Base-by-base conservation (phyloP, 2,797 vertebrate genomes). In the Anisognathus igniventris region DNA sequence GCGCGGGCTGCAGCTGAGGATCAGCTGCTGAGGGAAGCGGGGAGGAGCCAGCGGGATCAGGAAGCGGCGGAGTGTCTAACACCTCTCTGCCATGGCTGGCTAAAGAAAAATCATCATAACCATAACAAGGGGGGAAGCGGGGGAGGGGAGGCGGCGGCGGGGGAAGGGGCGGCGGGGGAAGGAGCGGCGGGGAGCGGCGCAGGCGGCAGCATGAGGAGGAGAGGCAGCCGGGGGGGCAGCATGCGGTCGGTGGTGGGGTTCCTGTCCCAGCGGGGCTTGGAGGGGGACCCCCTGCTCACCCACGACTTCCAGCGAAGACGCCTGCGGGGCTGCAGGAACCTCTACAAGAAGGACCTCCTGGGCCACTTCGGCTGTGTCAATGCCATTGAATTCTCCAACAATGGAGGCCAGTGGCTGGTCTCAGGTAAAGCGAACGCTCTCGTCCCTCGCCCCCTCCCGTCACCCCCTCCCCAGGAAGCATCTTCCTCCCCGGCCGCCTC, bases 281-380 rank as follows among this genome's bases (percentile, higher is more conserved):
- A 97, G 77, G 99, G 99, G 68, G 98, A 98, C 97, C 98, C 98
- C 94, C 98, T 99, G 94, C 97, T 99, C 98, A 99, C 98, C 98
- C 98, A 99, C 86, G 99, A 99, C 92, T 99, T 99, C 97, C 99
- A 99, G 98, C 96, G 99, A 89, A 98, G 98, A 95, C 98, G 99
- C 97, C 97, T 99, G 97, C 98, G 98, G 54, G 99, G 98, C 95
- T 99, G 99, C 98, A 98, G 98, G 87, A 99, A 98, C 97, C 99
- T 99, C 97, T 99, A 98, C 98, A 99, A 99, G 98, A 99, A 99
- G 97, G 99, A 99, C 92, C 98, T 99, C 97, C 98, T 99, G 91
- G 99, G 99, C 65, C 99, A 99, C 97, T 99, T 99, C 98, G 99
- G 99, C 96, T 99, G 99, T 96, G 99, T 99, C 98, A 99, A 99